phyloP scores from a whole-genome alignment of 2,888 invertebrate species.

The Sinotaia quadrata region DNA sequence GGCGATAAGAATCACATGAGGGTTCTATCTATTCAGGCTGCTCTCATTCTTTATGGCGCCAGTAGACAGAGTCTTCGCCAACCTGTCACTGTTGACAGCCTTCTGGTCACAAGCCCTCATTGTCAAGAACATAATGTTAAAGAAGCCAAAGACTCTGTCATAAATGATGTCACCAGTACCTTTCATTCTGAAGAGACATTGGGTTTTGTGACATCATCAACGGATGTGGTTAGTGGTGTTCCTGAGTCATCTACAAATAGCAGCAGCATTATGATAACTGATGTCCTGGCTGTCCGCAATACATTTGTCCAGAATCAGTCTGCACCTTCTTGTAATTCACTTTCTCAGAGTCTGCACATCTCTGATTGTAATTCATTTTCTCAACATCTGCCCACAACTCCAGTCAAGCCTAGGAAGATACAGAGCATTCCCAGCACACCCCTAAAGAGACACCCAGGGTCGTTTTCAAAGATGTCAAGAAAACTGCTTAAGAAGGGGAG shows the following conservation, averaged over 20 bases:
- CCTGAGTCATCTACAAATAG: neutral
- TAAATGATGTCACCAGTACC: neutral
- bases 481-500: constrained; percentile 3
- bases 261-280: neutral
- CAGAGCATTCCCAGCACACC: too few species aligned
- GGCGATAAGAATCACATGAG: constrained; percentile 66
- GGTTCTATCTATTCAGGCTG: constrained; percentile 68
- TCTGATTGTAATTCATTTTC: too few species aligned
- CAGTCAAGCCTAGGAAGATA: neutral
- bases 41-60: constrained; percentile 61
- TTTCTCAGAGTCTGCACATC: neutral
- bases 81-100: constrained; percentile 42
- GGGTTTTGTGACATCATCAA: neutral
- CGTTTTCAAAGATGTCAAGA: neutral
- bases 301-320: neutral
- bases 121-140: constrained; percentile 29
- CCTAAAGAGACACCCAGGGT: neutral
- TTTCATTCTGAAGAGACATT: neutral
- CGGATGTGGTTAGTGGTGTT: neutral
- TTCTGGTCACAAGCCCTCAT: constrained; percentile 59
- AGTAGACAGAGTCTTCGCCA: constrained; percentile 34
- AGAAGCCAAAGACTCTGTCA: neutral
- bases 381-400: constrained; percentile 6
- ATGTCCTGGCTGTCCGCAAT: neutral
- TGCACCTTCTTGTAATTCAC: neutral